Evolutionary conservation across 1,140 invertebrate species (phyloP).

Genomic region (Sycophila sp.): DNA sequence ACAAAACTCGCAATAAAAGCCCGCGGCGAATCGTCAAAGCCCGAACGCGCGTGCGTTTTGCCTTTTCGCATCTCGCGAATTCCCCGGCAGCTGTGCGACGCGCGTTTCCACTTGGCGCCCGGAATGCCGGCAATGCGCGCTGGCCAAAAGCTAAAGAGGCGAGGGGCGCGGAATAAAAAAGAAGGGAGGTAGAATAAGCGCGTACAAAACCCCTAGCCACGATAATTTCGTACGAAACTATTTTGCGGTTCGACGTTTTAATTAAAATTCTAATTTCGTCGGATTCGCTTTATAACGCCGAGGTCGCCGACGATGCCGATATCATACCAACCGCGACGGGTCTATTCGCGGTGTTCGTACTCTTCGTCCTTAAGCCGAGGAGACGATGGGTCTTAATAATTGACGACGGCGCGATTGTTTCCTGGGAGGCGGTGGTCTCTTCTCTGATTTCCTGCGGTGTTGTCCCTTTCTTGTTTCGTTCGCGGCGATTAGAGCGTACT

Average conservation of each 20-base stretch:
- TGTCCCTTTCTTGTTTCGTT: too few species aligned
- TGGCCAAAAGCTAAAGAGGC: neutral
- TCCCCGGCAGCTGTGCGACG: constrained; percentile 10
- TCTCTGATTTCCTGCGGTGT: too few species aligned
- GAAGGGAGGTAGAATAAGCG: too few species aligned
- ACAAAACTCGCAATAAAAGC: constrained; percentile 49
- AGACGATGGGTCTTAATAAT: too few species aligned
- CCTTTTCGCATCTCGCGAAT: constrained; percentile 12
- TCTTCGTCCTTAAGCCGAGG: neutral
- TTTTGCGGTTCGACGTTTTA: constrained; percentile 27
- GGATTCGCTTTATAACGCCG: neutral
- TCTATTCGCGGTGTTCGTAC: neutral
- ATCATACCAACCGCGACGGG: neutral
- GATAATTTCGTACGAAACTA: constrained; percentile 25
- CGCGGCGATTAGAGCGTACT: too few species aligned
- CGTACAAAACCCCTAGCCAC: neutral
- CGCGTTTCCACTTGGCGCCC: constrained; percentile 1
- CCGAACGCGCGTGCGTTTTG: constrained; percentile 39
- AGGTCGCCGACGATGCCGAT: neutral
- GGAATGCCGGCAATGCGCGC: too few species aligned
- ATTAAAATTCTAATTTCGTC: constrained; percentile 26
- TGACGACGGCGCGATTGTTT: too few species aligned
- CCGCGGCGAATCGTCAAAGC: constrained; percentile 41
- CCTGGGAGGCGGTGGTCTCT: too few species aligned
- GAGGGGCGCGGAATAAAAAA: neutral